phyloP scores from a whole-genome alignment of 2,888 invertebrate genomes.

The Metacarcinus magister region DNA sequence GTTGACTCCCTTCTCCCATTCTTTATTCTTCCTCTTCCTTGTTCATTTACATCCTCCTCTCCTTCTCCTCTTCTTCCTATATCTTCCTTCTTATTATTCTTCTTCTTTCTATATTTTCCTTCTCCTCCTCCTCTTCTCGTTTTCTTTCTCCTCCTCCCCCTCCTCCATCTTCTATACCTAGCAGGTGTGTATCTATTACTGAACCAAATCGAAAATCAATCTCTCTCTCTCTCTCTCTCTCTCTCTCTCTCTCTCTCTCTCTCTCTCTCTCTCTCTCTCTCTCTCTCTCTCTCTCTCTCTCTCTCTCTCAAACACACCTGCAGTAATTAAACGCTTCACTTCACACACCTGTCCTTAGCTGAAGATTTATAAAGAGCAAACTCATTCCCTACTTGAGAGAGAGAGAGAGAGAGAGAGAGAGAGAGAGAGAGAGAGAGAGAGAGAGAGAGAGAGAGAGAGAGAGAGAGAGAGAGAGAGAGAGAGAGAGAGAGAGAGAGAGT shows the following conservation, averaged over 20 bases:
- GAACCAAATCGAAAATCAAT: background rate
- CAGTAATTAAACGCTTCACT: background rate
- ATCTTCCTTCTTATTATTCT: background rate
- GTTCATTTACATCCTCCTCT: background rate
- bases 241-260: background rate
- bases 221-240: background rate
- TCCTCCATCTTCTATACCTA: background rate
- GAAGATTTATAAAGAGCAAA: background rate
- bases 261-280: background rate
- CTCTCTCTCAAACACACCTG: slow-evolving; percentile 12
- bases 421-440: slow-evolving; percentile 26
- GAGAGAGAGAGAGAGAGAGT: background rate
- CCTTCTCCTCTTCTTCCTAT: background rate
- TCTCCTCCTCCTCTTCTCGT: background rate
- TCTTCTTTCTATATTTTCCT: background rate
- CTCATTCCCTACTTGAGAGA: background rate
- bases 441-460: slow-evolving; percentile 22
- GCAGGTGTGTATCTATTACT: background rate
- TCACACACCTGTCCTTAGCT: background rate
- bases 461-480: slow-evolving; percentile 26
- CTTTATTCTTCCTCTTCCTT: background rate
- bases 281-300: background rate
- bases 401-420: background rate
- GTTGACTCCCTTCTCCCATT: background rate
- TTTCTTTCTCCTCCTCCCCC: background rate